phyloP scores from a whole-genome alignment of 2,888 invertebrate genomes.

The Tetranychus piercei region DNA sequence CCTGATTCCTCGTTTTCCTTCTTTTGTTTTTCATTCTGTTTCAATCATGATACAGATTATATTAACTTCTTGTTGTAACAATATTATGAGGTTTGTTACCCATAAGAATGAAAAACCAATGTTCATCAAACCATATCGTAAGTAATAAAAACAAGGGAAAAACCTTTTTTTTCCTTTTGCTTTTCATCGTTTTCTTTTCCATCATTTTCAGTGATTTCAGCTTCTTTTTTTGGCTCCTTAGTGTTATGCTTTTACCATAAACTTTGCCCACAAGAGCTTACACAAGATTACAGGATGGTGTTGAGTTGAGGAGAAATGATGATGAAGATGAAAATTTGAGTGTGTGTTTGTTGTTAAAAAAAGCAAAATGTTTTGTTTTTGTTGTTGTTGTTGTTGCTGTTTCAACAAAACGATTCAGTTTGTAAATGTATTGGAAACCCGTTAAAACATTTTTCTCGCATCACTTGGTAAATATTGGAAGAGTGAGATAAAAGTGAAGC shows the following conservation, averaged over 20 bases:
- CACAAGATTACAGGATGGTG: background rate
- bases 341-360: background rate
- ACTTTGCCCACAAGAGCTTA: background rate
- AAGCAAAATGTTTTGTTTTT: too few relatives aligned
- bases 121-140: background rate
- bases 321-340: background rate
- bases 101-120: background rate
- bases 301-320: background rate
- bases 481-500: too few relatives aligned
- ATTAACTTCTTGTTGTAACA: too few relatives aligned
- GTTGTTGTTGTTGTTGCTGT: too few relatives aligned
- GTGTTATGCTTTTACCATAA: background rate
- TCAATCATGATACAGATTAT: too few relatives aligned
- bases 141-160: background rate
- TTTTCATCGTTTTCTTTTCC: background rate
- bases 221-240: too few relatives aligned
- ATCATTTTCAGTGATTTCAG: background rate
- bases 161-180: background rate
- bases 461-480: background rate
- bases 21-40: too few relatives aligned
- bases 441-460: background rate
- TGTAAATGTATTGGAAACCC: background rate
- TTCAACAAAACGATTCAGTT: background rate
- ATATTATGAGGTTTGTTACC: too few relatives aligned
- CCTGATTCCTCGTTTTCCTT: too few relatives aligned